phyloP scores from a whole-genome alignment of 2,113 vertebrate species.

The Pleuronectes platessa region DNA sequence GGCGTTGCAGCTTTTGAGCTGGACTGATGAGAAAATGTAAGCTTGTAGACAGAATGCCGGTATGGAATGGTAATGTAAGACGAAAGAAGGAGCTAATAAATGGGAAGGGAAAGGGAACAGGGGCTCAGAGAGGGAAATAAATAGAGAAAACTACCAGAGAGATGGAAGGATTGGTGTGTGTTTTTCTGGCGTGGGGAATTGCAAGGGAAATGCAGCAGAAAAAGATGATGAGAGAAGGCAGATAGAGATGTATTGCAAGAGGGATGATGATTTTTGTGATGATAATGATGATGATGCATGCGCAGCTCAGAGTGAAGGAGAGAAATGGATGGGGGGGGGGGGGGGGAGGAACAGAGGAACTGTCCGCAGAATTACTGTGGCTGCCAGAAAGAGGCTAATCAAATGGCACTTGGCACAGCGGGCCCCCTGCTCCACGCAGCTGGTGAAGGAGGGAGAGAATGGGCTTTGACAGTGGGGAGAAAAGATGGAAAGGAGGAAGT shows the following conservation, averaged over 20 bases:
- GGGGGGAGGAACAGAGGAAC: slow-evolving; percentile 52
- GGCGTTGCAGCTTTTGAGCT: background rate
- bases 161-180: slow-evolving; percentile 5
- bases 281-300: slow-evolving; percentile 46
- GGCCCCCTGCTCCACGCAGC: slow-evolving; percentile 65
- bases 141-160: slow-evolving; percentile 8
- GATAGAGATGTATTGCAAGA: slow-evolving; percentile 10
- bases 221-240: slow-evolving; percentile 10
- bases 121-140: background rate
- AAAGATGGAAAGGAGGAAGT: slow-evolving; percentile 40
- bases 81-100: background rate
- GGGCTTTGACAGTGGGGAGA: slow-evolving; percentile 64
- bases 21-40: background rate
- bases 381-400: slow-evolving; percentile 74
- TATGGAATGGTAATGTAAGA: background rate
- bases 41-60: background rate
- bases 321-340: slow-evolving; percentile 26
- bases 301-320: slow-evolving; percentile 34
- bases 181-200: slow-evolving; percentile 13
- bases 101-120: background rate
- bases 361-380: slow-evolving; percentile 68
- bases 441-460: slow-evolving; percentile 70
- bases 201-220: background rate
- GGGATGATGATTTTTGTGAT: slow-evolving; percentile 21
- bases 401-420: slow-evolving; percentile 76